These are phyloP conservation scores for Megalops atlanticus DNA, from an alignment of 2,113 vertebrate species.

Conservation along the genomic window DNA sequence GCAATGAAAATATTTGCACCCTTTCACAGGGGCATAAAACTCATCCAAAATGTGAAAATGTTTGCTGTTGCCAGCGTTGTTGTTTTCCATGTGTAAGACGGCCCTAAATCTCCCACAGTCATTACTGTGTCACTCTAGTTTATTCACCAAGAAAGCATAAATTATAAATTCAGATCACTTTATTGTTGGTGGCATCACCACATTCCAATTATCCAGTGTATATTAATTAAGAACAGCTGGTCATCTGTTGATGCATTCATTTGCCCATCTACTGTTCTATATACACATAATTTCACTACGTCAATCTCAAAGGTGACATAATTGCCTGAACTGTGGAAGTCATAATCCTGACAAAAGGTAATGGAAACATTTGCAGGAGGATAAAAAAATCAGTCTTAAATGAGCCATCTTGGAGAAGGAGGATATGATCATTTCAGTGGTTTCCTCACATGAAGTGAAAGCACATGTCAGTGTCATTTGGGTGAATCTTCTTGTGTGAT, in stretches of 20 bases:
- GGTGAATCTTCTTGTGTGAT: constrained; percentile 26
- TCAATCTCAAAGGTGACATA: constrained; percentile 60
- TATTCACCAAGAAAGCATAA: constrained; percentile 48
- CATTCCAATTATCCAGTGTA: constrained; percentile 70
- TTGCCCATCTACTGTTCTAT: constrained; percentile 63
- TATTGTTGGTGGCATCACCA: constrained; percentile 60
- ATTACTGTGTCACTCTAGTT: not conserved
- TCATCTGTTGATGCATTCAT: constrained; percentile 71
- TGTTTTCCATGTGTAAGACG: not conserved
- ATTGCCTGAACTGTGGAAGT: constrained; percentile 42
- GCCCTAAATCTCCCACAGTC: constrained; percentile 11
- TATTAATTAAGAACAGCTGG: constrained; percentile 74
- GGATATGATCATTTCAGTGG: constrained; percentile 9
- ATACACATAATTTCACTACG: constrained; percentile 70
- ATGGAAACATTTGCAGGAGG: constrained; percentile 16
- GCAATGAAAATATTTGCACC: not conserved
- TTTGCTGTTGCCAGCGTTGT: not conserved
- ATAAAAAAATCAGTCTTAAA: not conserved
- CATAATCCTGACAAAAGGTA: constrained; percentile 10
- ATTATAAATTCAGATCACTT: constrained; percentile 70
- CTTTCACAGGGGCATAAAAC: not conserved
- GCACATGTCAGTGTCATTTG: constrained; percentile 13
- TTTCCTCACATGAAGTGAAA: constrained; percentile 19
- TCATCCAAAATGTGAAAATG: not conserved
- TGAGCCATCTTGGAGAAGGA: not conserved